Evolutionary conservation across 2,113 vertebrate genomes (phyloP).

Genomic region (Thamnophis sirtalis): DNA sequence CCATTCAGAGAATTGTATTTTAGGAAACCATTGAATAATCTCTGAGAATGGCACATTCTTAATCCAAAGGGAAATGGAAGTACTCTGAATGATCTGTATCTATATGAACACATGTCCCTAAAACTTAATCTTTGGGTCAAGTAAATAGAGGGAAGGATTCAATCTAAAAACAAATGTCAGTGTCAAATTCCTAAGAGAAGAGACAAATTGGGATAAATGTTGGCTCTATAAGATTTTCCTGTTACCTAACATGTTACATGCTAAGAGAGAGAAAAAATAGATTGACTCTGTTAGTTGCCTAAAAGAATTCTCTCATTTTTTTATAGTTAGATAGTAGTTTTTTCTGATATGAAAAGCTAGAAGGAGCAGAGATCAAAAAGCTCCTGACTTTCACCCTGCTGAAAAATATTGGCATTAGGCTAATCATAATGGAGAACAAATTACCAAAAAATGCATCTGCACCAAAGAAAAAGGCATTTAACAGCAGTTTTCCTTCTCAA

Average conservation of each 20-base stretch:
- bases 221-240: not conserved
- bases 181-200: not conserved
- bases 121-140: not conserved
- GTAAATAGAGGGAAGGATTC: not conserved
- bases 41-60: not conserved
- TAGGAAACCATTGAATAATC: not conserved
- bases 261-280: not conserved
- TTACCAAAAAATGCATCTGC: not conserved
- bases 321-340: not conserved
- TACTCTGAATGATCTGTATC: not conserved
- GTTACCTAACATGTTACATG: not conserved
- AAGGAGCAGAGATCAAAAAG: not conserved
- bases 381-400: not conserved
- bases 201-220: not conserved
- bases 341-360: not conserved
- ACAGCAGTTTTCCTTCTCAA: not conserved
- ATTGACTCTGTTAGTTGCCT: not conserved
- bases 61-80: not conserved
- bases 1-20: not conserved
- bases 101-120: not conserved
- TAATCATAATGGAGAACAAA: not conserved
- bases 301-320: not conserved
- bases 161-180: not conserved
- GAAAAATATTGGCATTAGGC: not conserved
- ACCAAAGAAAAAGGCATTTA: not conserved